Conservation (phyloP, 1,140 invertebrate species). For the Drosophila azteca region DNA sequence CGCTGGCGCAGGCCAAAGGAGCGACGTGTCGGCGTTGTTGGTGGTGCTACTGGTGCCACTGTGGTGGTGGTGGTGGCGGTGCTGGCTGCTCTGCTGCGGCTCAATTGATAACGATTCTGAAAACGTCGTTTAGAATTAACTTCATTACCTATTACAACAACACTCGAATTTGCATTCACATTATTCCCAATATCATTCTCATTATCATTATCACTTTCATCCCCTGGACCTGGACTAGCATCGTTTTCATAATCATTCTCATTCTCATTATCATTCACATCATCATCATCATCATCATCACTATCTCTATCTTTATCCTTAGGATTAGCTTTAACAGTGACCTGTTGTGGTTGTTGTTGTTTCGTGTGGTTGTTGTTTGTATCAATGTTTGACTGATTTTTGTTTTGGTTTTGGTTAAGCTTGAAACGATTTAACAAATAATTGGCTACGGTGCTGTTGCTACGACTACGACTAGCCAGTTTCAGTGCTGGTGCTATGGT, state of each 20-base stretch:
- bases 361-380: constrained; percentile 21
- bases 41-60: not conserved
- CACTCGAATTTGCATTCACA: constrained; percentile 15
- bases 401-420: constrained; percentile 24
- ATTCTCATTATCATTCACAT: constrained; percentile 30
- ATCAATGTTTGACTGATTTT: constrained; percentile 37
- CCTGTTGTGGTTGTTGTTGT: constrained; percentile 21
- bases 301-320: constrained; percentile 50
- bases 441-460: constrained; percentile 80
- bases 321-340: constrained; percentile 58
- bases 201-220: constrained; percentile 45
- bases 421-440: constrained; percentile 68
- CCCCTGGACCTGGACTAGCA: constrained; percentile 45
- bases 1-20: constrained; percentile 47
- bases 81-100: constrained; percentile 60
- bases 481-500: constrained; percentile 2
- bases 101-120: constrained; percentile 83
- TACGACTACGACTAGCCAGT: constrained; percentile 63
- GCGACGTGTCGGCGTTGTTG: constrained; percentile 31
- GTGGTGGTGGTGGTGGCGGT: constrained; percentile 7
- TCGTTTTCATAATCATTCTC: constrained; percentile 42
- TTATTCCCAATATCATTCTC: constrained; percentile 7
- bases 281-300: constrained; percentile 27
- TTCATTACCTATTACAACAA: constrained; percentile 54
- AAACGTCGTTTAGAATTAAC: constrained; percentile 84